Conservation (phyloP, 2,113 vertebrate genomes). For the Microtus richardsoni region DNA sequence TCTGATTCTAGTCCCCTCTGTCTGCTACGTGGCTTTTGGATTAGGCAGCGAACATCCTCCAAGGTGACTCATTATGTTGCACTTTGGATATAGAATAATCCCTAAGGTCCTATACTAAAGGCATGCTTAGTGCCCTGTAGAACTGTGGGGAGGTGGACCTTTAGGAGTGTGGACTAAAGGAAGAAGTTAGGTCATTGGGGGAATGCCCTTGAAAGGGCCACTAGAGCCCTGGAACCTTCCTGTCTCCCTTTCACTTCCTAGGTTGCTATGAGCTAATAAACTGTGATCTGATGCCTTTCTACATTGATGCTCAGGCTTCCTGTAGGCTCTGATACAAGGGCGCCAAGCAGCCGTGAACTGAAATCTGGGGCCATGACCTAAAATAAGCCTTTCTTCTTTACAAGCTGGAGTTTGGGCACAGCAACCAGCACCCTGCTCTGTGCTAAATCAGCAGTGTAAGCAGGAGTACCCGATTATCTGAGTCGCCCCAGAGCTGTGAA, state of each 20-base stretch:
- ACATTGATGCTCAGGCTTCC: no score
- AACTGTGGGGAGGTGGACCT: background rate
- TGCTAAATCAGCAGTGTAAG: background rate
- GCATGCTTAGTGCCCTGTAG: background rate
- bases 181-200: background rate
- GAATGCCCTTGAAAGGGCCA: no score
- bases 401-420: background rate
- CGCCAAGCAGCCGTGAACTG: background rate
- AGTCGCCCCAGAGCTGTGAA: background rate
- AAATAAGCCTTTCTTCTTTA: background rate
- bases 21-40: accelerated
- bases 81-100: background rate
- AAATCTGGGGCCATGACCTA: background rate
- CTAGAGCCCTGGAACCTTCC: background rate
- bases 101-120: background rate
- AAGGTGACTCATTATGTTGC: background rate
- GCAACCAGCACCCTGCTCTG: background rate
- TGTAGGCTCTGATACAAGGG: background rate
- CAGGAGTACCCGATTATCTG: background rate
- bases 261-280: background rate
- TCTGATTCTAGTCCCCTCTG: background rate
- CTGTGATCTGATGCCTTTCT: background rate
- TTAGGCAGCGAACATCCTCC: background rate
- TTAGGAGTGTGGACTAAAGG: background rate
- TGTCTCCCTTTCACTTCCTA: background rate